Base-by-base conservation (phyloP, 2,797 vertebrate species). In the Poeciliopsis paucimaculata region DNA sequence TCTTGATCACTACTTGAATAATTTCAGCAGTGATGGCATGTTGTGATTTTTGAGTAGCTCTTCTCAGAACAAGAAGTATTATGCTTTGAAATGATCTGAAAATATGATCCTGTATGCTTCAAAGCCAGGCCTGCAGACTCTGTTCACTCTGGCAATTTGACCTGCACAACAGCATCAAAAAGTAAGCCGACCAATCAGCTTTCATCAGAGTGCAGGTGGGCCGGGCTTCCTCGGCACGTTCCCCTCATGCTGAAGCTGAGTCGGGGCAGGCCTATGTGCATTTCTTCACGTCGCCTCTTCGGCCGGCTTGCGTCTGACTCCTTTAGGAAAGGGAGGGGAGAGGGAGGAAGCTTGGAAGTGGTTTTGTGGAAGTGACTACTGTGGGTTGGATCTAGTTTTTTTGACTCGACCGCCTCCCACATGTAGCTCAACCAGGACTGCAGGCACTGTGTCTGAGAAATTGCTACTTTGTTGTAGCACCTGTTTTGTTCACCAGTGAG, bases 261-360 rank as follows among this genome's bases (percentile, higher is more conserved):
- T 46, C 60, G 39, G 20, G 77, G 55, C 6, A 5, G 83, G 60
- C 85, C 57, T 87, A 91, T 94, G 93, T 95, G 95, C 94, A 88
- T 87, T 86, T 94, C 84, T 82, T 94, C 96, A 96, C 92, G 93
- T 96, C 91, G 46, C 53, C 77, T 23, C 70, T 45, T 60, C 79
- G 68, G 31, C 80, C 73, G 41, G 55, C 41, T 70, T 23, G 15
- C 45, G 82, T 46, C 46, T 18, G 55, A 64, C 74, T 79, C 5
- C 0, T 26, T 80, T 76, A 72, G 68, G 13, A 71, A 46, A 71
- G 20, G 47, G 75, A 41, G 28, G 78, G 82, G 16, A 73, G 84
- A 73, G 62, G 60, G 77, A 31, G 79, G 10, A 34, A 39, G 74
- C 51, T 77, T 51, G 31, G 53, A 77, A 62, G 68, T 28, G 46